A percentile compares a stretch with the other conserved stretches of the same genome.
phyloP scores from a whole-genome alignment of 2,113 vertebrate genomes.

The Trochalopteron elliotii region DNA sequence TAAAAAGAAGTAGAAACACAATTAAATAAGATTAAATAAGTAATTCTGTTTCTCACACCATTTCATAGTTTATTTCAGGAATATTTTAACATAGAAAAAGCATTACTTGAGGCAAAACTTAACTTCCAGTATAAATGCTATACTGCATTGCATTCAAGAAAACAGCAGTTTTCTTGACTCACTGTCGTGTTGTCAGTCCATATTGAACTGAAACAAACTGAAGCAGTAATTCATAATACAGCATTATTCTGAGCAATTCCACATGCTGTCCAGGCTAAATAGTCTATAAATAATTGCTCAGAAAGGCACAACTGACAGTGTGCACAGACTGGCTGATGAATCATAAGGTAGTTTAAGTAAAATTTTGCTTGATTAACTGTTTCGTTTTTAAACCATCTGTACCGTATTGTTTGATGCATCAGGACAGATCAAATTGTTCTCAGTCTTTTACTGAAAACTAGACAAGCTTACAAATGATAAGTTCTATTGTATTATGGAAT shows the following conservation, averaged over 20 bases:
- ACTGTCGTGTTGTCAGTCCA: conserved; percentile 46
- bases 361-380: conserved; percentile 74
- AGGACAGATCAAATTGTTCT: conserved; percentile 72
- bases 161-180: conserved; percentile 55
- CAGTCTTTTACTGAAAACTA: conserved; percentile 42
- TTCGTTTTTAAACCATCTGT: conserved; percentile 76
- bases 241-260: conserved; percentile 63
- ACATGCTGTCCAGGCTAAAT: conserved; percentile 67
- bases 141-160: conserved; percentile 28
- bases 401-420: conserved; percentile 49
- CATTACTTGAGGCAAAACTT: conserved; percentile 5
- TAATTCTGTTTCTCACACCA: neutral
- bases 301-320: conserved; percentile 63
- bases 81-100: conserved; percentile 5
- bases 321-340: conserved; percentile 70
- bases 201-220: conserved; percentile 65
- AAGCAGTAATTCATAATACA: conserved; percentile 73
- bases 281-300: conserved; percentile 74
- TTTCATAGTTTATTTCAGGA: conserved; percentile 10
- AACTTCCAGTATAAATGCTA: conserved; percentile 6
- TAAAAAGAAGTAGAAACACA: neutral
- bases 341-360: conserved; percentile 74
- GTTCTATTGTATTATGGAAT: conserved; percentile 70
- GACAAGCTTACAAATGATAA: conserved; percentile 68
- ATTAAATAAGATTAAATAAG: neutral